These are phyloP conservation scores for Emydoidea blandingii DNA, from an alignment of 2,797 vertebrate genomes.

Conservation along the genomic window DNA sequence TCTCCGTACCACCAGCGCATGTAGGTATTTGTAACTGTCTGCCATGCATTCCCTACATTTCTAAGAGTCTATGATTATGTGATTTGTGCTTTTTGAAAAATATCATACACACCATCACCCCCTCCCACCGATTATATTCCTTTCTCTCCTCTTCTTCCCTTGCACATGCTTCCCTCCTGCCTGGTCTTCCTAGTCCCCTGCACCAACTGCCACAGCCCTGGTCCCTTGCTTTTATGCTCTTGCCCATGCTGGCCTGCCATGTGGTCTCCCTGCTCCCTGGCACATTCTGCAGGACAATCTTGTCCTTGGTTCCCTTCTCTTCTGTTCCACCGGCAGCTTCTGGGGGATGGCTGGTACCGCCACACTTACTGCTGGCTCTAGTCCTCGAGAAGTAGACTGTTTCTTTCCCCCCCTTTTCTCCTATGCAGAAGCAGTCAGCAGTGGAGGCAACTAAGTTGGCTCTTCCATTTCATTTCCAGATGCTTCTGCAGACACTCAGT, in stretches of 20 bases:
- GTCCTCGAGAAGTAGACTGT: neutral
- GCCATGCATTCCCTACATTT: neutral
- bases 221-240: neutral
- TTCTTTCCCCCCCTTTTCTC: neutral
- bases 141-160: neutral
- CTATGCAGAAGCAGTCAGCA: neutral
- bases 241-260: neutral
- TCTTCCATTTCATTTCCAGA: neutral
- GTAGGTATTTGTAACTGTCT: neutral
- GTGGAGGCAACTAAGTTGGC: neutral
- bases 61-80: neutral
- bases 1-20: neutral
- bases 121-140: neutral
- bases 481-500: neutral
- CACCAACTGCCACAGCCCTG: neutral
- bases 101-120: neutral
- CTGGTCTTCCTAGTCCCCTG: neutral
- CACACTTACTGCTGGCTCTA: neutral
- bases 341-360: neutral
- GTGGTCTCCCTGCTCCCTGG: neutral
- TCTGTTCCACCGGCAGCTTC: neutral
- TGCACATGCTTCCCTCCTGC: neutral
- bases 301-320: neutral
- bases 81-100: neutral
- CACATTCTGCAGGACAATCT: neutral